Evolutionary conservation across 2,797 vertebrate species (phyloP).

Genomic region (Liasis olivaceus): DNA sequence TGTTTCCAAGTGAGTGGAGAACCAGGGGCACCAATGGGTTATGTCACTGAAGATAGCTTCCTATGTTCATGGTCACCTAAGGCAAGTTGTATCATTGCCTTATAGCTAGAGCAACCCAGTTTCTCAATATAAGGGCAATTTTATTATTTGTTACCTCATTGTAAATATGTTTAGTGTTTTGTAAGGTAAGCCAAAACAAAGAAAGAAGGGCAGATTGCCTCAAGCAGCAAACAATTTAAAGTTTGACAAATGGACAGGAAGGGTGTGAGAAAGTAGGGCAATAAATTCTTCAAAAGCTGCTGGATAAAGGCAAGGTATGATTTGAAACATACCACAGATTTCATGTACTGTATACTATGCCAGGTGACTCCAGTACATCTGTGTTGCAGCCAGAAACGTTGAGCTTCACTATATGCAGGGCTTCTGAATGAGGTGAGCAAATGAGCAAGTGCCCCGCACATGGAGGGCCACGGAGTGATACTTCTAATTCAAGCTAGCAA

Average conservation of each 20-base stretch:
- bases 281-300: background rate
- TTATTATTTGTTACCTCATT: background rate
- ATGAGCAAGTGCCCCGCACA: background rate
- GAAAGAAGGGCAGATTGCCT: background rate
- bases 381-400: background rate
- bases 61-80: background rate
- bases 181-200: background rate
- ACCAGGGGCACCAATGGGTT: background rate
- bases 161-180: background rate
- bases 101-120: background rate
- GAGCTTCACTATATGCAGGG: background rate
- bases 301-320: background rate
- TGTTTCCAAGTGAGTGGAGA: background rate
- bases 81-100: background rate
- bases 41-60: background rate
- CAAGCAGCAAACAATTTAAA: background rate
- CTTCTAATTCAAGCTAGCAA: background rate
- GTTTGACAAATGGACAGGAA: background rate
- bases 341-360: background rate
- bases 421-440: background rate
- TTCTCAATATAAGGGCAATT: background rate
- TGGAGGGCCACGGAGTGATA: background rate
- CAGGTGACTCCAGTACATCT: background rate
- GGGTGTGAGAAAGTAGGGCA: background rate
- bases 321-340: background rate